Conservation (phyloP, 2,888 invertebrate species). For the Polydrusus pterygomalis region DNA sequence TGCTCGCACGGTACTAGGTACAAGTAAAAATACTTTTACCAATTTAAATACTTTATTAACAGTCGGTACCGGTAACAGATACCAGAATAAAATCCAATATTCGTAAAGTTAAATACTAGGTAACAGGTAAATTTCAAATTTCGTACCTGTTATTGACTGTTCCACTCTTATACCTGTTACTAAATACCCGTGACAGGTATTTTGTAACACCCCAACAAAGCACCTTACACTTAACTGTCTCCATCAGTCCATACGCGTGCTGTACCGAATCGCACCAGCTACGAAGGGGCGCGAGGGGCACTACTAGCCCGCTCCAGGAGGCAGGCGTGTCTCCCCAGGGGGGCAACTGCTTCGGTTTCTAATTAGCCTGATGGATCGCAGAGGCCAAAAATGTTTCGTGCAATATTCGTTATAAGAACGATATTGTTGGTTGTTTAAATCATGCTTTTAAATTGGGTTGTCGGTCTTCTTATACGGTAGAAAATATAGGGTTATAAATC, state of each 20-base stretch:
- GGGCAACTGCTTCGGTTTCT: slow-evolving; percentile 68
- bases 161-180: too few relatives aligned
- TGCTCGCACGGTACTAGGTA: too few relatives aligned
- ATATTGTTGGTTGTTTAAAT: slow-evolving; percentile 54
- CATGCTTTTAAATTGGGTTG: slow-evolving; percentile 60
- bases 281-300: slow-evolving; percentile 1
- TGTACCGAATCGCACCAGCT: background rate
- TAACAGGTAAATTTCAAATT: too few relatives aligned
- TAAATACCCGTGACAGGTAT: too few relatives aligned
- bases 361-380: slow-evolving; percentile 71
- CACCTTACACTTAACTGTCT: too few relatives aligned
- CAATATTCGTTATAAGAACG: slow-evolving; percentile 52
- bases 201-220: too few relatives aligned
- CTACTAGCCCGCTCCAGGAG: slow-evolving; percentile 49
- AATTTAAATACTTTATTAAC: too few relatives aligned
- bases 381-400: slow-evolving; percentile 57
- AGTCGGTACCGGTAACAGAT: too few relatives aligned
- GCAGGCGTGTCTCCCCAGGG: slow-evolving; percentile 63
- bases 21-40: too few relatives aligned
- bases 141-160: too few relatives aligned
- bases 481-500: slow-evolving; percentile 56
- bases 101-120: too few relatives aligned
- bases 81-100: too few relatives aligned
- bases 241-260: slow-evolving; percentile 15
- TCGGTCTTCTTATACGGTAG: slow-evolving; percentile 52